A percentile compares a stretch with the other conserved stretches of the same genome.
phyloP scores from a whole-genome alignment of 2,888 invertebrate species.

The Actias luna region DNA sequence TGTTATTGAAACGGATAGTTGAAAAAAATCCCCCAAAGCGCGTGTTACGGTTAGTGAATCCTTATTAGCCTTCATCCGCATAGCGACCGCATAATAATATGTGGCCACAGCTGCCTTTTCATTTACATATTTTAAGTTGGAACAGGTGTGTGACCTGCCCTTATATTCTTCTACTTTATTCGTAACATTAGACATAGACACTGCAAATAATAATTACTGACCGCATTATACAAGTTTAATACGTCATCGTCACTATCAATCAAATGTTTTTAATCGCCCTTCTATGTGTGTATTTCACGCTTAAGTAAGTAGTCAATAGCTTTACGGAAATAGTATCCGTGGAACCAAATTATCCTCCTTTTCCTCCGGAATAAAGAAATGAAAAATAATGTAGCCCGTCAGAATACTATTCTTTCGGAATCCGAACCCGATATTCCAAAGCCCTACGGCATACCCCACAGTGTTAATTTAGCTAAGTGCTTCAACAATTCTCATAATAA shows the following conservation, averaged over 20 bases:
- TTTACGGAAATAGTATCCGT: not conserved
- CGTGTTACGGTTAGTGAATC: not conserved
- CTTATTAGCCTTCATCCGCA: not conserved
- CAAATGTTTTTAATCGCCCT: too few species aligned
- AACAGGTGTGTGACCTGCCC: not conserved
- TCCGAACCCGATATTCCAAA: conserved; percentile 13
- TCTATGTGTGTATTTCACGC: too few species aligned
- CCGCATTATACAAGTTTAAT: not conserved
- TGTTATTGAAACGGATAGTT: not conserved
- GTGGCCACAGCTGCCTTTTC: not conserved
- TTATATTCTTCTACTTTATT: conserved; percentile 23
- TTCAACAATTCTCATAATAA: conserved; percentile 21
- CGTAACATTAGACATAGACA: conserved; percentile 19
- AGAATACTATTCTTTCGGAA: conserved; percentile 9
- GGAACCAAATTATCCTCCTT: not conserved
- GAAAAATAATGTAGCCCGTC: conserved; percentile 21
- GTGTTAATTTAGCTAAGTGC: conserved; percentile 37
- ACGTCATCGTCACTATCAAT: not conserved
- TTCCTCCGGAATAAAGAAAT: not conserved
- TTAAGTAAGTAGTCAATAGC: too few species aligned
- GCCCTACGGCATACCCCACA: conserved; percentile 27
- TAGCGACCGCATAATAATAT: not conserved
- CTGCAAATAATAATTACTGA: not conserved
- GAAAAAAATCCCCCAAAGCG: not conserved
- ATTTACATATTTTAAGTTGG: conserved; percentile 5